These are phyloP conservation scores for Megaleporinus macrocephalus DNA, from an alignment of 2,113 vertebrate species.

Conservation along the genomic window DNA sequence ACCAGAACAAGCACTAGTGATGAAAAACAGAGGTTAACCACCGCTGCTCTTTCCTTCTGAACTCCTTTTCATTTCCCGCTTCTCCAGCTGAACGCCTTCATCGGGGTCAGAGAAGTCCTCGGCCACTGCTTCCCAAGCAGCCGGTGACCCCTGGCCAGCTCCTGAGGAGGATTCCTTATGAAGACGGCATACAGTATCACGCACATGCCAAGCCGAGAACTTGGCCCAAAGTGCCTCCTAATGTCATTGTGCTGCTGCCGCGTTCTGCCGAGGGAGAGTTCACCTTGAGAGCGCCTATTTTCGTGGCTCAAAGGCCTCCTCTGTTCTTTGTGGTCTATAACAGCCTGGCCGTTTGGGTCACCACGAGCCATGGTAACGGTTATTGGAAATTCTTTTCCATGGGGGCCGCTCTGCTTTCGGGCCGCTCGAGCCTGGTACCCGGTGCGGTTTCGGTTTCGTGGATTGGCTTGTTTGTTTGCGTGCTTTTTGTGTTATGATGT, in stretches of 20 bases:
- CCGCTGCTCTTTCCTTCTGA: background rate
- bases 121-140: background rate
- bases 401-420: background rate
- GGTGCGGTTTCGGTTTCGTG: background rate
- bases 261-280: conserved; percentile 43
- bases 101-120: conserved; percentile 19
- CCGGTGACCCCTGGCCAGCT: conserved; percentile 43
- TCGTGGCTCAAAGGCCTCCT: conserved; percentile 38
- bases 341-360: conserved; percentile 33
- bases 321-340: conserved; percentile 46
- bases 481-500: conserved; percentile 13
- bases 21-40: background rate
- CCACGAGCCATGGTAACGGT: conserved; percentile 43
- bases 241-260: conserved; percentile 30
- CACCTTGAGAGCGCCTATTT: conserved; percentile 51
- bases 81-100: background rate
- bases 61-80: background rate
- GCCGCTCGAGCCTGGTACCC: background rate
- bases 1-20: background rate
- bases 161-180: conserved; percentile 47
- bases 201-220: conserved; percentile 40
- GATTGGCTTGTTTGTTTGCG: conserved; percentile 20
- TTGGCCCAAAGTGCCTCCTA: conserved; percentile 2
- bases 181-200: conserved; percentile 46
- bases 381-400: conserved; percentile 42